phyloP scores from a whole-genome alignment of 2,888 invertebrate species.

The Tethea ocularis region DNA sequence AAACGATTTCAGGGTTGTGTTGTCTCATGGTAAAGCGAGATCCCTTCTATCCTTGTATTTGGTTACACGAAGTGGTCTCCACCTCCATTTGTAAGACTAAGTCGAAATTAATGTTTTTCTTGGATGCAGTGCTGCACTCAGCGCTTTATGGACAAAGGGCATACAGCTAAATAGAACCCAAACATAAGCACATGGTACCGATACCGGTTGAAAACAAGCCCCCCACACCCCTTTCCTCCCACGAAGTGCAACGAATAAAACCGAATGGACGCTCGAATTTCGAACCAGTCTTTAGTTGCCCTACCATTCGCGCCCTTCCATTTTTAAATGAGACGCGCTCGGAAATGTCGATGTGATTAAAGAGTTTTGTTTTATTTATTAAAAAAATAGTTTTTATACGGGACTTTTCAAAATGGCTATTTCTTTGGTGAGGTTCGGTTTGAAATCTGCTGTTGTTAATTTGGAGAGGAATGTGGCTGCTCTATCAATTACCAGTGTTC shows the following conservation, averaged over 20 bases:
- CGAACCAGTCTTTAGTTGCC: conserved; percentile 53
- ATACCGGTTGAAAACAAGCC: conserved; percentile 49
- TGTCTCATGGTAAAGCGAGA: too few species aligned
- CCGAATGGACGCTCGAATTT: conserved; percentile 53
- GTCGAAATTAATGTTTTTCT: too few species aligned
- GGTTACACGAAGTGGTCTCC: too few species aligned
- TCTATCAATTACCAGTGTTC: conserved; percentile 55
- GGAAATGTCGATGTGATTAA: conserved; percentile 19
- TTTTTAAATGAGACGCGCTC: conserved; percentile 14
- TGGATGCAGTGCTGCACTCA: conserved; percentile 6
- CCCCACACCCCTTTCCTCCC: conserved; percentile 43
- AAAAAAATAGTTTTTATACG: conserved; percentile 25
- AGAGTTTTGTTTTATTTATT: conserved; percentile 22
- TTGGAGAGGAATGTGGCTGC: conserved; percentile 67
- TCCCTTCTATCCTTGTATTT: too few species aligned
- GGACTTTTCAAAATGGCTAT: conserved; percentile 69
- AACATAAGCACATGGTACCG: conserved; percentile 38
- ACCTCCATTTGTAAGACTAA: too few species aligned
- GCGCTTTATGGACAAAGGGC: conserved; percentile 20
- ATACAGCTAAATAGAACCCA: conserved; percentile 18
- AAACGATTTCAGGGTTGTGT: too few species aligned
- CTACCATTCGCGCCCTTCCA: conserved; percentile 29
- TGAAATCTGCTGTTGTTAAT: conserved; percentile 57
- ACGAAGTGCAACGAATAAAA: conserved; percentile 55
- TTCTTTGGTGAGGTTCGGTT: conserved; percentile 70